Evolutionary conservation across 2,888 invertebrate genomes (phyloP).

Genomic region (Hemaris fuciformis): DNA sequence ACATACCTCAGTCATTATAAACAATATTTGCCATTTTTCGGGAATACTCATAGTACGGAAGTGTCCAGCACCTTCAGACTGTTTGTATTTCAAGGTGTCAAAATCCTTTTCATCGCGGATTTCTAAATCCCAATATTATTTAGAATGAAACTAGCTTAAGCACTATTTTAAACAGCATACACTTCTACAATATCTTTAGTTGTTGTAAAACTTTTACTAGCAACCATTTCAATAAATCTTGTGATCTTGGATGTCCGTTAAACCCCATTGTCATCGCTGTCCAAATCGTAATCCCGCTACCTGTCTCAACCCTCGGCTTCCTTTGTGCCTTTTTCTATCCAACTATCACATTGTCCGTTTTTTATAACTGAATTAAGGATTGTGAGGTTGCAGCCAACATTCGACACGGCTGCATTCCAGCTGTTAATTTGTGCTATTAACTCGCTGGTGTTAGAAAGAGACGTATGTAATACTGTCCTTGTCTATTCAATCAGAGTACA

Average conservation of each 20-base stretch:
- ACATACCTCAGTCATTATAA: no score
- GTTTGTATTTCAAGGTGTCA: no score
- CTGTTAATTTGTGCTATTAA: conserved; percentile 60
- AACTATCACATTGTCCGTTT: conserved; percentile 56
- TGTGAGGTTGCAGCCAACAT: conserved; percentile 72
- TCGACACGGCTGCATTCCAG: conserved; percentile 72
- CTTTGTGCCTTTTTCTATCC: conserved; percentile 58
- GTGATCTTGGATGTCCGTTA: conserved; percentile 21
- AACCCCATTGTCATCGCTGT: conserved; percentile 19
- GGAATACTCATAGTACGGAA: no score
- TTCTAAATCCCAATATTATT: neutral
- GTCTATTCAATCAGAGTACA: conserved; percentile 27
- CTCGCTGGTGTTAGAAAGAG: conserved; percentile 27
- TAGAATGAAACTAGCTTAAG: neutral
- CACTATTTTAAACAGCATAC: neutral
- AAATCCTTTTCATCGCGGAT: no score
- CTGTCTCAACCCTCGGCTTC: conserved; percentile 71
- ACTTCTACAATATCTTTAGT: neutral
- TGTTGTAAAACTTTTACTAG: neutral
- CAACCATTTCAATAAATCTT: neutral
- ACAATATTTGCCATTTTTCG: no score
- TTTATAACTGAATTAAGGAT: conserved; percentile 70
- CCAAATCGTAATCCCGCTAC: conserved; percentile 60
- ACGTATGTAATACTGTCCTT: conserved; percentile 23
- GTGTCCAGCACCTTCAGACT: no score